Conservation (phyloP, 2,113 vertebrate genomes). For the Macrotus californicus region DNA sequence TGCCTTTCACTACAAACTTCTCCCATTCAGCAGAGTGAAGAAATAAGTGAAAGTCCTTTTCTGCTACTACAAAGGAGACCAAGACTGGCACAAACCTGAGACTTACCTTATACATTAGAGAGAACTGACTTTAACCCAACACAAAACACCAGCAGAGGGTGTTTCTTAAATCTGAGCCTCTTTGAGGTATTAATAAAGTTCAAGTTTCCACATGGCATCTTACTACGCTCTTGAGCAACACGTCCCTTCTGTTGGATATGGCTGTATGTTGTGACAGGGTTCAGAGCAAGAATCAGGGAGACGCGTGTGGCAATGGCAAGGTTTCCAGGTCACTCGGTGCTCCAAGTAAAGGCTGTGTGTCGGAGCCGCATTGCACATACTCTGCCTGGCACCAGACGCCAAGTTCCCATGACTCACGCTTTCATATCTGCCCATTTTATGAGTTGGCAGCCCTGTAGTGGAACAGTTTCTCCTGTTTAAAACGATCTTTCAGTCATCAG, state of each 20-base stretch:
- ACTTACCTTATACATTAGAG: neutral
- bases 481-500: neutral
- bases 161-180: neutral
- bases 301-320: neutral
- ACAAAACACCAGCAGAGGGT: neutral
- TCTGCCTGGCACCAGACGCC: neutral
- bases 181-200: neutral
- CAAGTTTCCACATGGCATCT: neutral
- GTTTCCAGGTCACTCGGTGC: neutral
- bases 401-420: neutral
- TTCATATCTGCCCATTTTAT: conserved; percentile 30
- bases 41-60: neutral
- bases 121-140: neutral
- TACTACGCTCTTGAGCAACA: neutral
- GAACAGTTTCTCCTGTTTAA: neutral
- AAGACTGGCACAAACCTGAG: neutral
- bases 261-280: neutral
- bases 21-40: neutral
- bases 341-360: neutral
- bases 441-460: neutral
- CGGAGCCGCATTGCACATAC: neutral
- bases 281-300: neutral
- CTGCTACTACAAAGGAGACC: neutral
- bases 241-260: neutral
- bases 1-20: neutral